A percentile compares a stretch with the other conserved stretches of the same genome.
Evolutionary conservation across 2,113 vertebrate genomes (phyloP).

Genomic region (Upupa epops): DNA sequence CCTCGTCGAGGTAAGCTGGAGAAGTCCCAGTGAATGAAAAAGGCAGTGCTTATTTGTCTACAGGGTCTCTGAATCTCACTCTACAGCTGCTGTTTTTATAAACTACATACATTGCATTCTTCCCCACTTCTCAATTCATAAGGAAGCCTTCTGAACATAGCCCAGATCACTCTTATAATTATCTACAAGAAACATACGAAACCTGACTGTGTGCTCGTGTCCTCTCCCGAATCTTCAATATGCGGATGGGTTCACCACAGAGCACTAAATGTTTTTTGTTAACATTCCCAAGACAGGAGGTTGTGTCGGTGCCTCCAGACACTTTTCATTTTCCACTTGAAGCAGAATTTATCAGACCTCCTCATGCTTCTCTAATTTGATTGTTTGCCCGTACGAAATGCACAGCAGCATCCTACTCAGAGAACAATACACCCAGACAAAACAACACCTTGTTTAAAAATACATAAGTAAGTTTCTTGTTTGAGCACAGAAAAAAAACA

Average conservation of each 20-base stretch:
- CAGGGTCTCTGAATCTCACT: not conserved
- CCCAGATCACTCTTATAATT: not conserved
- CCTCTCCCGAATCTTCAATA: not conserved
- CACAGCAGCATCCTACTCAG: not conserved
- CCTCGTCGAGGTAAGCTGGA: not conserved
- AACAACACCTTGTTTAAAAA: slow-evolving; percentile 49
- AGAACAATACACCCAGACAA: slow-evolving; percentile 19
- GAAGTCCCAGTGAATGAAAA: not conserved
- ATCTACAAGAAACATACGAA: not conserved
- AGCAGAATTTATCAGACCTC: slow-evolving; percentile 8
- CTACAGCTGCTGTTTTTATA: not conserved
- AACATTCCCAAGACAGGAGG: not conserved
- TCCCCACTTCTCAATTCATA: not conserved
- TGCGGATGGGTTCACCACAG: not conserved
- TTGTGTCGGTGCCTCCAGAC: not conserved
- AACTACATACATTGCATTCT: not conserved
- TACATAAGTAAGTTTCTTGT: not conserved
- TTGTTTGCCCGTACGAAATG: slow-evolving; percentile 5
- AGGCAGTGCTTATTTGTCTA: not conserved
- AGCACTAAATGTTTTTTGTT: not conserved
- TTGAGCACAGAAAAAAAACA: not conserved
- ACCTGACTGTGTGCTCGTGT: not conserved
- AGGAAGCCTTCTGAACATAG: not conserved
- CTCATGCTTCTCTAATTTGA: not conserved
- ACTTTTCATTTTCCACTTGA: not conserved